Base-by-base conservation (phyloP, 1,140 invertebrate genomes). In the Bombus breviceps region DNA sequence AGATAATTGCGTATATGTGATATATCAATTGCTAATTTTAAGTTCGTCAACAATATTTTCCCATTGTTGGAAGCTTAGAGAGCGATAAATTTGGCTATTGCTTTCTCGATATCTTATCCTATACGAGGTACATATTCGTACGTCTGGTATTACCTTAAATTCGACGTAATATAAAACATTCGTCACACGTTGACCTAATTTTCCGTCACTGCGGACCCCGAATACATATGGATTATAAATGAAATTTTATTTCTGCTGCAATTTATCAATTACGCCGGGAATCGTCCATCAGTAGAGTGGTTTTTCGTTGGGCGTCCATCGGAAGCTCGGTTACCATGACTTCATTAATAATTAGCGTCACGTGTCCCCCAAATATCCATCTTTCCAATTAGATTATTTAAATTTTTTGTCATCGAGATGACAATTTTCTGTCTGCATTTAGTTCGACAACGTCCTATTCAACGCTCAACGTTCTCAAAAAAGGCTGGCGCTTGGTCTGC, bases 171-270 rank as follows among this genome's bases (percentile, higher is more conserved):
- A 64, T 64, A 41, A 77, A 81, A 73, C 37, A 3, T 57, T 53
- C 18, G 13, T 25, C 3, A 22, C 28, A 15, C 37, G 28, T 32
- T 73, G n/a, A 73, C n/a, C 69, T n/a, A 47, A 53, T 69, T 77
- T 39, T 32, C 6, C 37, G 15, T 18, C 64, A 2, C 18, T 22
- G 3, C 47, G 18, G 34, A 32, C 43, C 9, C 9, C 4, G 68
- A 41, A 81, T 32, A 59, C 69, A 34, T n/a, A 73, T 53, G 18
- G 69, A 34, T 81, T 62, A 81, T 80, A 72, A 73, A 81, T 41
- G 47, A n/a, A 73, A 32, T 39, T 81, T 73, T 73, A 73, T 81
- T 81, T 73, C 68, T 32, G 12, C 39, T 62, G 69, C 47, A 81
- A 81, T 72, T 81, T 73, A 73, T 22, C 69, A 32, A 73, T 43